These are phyloP conservation scores for Steatornis caripensis DNA, from an alignment of 2,113 vertebrate species.

Conservation along the genomic window DNA sequence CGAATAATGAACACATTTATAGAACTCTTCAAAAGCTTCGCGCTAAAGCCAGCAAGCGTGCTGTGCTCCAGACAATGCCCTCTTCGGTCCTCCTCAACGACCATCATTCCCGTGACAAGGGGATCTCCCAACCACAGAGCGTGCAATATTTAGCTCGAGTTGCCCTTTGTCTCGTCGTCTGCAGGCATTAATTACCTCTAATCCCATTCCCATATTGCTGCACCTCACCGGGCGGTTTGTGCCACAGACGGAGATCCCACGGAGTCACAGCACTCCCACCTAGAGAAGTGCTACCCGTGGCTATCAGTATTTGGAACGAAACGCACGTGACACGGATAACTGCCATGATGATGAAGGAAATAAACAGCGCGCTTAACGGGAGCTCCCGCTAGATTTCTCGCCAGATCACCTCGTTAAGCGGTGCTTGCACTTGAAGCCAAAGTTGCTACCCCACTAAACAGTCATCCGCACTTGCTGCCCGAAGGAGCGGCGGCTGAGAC, in stretches of 20 bases:
- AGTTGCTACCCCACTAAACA: background rate
- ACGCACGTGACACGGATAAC: rapidly evolving
- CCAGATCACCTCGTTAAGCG: background rate
- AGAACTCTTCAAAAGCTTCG: background rate
- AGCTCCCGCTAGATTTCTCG: background rate
- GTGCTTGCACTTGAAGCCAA: background rate
- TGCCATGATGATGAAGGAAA: no score
- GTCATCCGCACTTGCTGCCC: rapidly evolving
- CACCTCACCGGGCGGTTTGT: background rate
- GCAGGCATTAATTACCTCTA: background rate
- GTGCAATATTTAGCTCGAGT: background rate
- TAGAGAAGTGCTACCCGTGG: rapidly evolving
- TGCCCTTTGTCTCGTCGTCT: background rate
- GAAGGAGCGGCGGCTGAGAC: rapidly evolving
- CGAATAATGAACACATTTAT: background rate
- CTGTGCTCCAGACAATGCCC: no score
- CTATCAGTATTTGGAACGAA: rapidly evolving
- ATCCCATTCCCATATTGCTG: background rate
- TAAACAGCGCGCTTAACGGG: rapidly evolving
- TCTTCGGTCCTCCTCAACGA: background rate
- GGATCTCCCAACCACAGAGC: background rate
- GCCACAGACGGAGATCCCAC: background rate
- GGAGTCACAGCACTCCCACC: background rate
- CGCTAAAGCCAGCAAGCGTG: background rate
- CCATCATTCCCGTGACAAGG: background rate